phyloP scores from a whole-genome alignment of 2,113 vertebrate species.

The Piaya cayana region DNA sequence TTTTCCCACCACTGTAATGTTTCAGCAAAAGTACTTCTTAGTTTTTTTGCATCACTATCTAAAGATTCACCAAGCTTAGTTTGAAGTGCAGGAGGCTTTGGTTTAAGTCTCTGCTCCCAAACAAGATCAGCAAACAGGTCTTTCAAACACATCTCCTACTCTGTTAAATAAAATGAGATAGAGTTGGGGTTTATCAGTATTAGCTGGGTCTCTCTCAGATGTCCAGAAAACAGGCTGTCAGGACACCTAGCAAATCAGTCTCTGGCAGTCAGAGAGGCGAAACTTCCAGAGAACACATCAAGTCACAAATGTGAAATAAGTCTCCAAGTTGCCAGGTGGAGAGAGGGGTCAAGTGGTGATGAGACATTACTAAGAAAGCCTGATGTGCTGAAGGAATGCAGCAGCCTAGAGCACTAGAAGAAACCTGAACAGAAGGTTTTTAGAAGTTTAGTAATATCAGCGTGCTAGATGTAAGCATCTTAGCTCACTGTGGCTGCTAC shows the following conservation, averaged over 20 bases:
- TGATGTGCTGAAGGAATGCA: neutral
- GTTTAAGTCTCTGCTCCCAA: neutral
- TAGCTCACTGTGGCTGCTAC: neutral
- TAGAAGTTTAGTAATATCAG: neutral
- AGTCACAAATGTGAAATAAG: neutral
- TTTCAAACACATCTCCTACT: neutral
- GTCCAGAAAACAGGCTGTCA: neutral
- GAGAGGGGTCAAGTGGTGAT: neutral
- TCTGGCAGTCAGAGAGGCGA: neutral
- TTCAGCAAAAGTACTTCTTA: neutral
- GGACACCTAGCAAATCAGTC: neutral
- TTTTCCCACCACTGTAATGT: neutral
- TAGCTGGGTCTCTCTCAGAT: neutral
- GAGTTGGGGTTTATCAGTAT: neutral
- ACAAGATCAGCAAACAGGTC: neutral
- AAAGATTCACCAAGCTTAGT: neutral
- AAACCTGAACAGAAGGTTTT: neutral
- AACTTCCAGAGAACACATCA: neutral
- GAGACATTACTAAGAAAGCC: neutral
- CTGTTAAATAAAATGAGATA: neutral
- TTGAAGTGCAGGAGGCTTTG: neutral
- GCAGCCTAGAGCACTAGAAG: neutral
- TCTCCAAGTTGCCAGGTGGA: neutral
- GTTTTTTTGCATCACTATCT: neutral
- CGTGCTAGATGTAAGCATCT: neutral